Evolutionary conservation across 2,797 vertebrate species (phyloP), one percentile per base, ranked within the genome.

Genomic region (Intellagama lesueurii): DNA sequence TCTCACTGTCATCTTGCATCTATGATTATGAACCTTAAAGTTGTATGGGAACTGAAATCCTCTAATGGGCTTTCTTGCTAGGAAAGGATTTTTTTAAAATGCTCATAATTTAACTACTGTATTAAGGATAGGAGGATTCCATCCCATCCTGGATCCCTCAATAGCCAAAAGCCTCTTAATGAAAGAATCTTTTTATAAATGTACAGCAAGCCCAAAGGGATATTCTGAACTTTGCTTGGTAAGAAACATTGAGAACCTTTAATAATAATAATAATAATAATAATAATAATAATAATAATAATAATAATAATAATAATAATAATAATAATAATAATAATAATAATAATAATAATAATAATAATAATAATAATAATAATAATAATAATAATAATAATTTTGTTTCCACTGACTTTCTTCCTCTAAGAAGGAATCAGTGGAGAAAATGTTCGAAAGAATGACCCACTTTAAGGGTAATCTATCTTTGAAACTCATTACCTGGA

Each of bases 401-500:
- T 77, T 89, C 60, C 5, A 69, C 77, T 49, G 22, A 69, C n/a
- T 4, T 32, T 32, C 83, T 91, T 90, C 87, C 78, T 83, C 0
- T 16, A 4, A 66, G 79, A 44, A 91, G 86, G 44, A 81, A 82
- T 30, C 77, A 87, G 85, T 76, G 8, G 88, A 92, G 85, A 70
- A 94, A 92, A 87, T 83, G 66, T 66, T 28, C 70, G n/a, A 83
- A 83, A 87, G 64, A 69, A 77, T 87, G 75, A 26, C 28, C 81
- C 66, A 66, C 30, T 79, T 83, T 83, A 60, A 79, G 49, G 49
- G 30, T 83, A 40, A 81, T 35, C 81, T 85, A 30, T 8, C 88
- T 85, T 88, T 90, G 77, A 77, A 88, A 79, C 82, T 70, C 35
- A 83, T 87, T 92, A 90, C 89, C 66, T 4, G 5, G 35, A 90